Percentiles rank a stretch among this genome's conserved stretches.
Evolutionary conservation across 2,113 vertebrate genomes (phyloP).

Genomic region (Perca schrenkii): DNA sequence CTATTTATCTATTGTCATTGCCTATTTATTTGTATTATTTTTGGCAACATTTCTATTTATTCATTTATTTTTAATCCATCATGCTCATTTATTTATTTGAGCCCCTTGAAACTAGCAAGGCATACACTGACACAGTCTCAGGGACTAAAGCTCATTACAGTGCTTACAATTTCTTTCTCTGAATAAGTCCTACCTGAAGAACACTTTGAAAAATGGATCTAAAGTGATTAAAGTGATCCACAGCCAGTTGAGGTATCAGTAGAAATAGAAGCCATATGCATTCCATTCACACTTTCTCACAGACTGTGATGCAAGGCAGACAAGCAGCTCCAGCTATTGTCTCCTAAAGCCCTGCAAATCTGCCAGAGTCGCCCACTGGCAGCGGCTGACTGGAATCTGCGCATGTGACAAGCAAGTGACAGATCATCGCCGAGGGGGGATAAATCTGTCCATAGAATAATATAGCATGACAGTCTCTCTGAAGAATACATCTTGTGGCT

Average conservation of each 20-base stretch:
- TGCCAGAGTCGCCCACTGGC: conserved; percentile 57
- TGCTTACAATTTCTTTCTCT: background rate
- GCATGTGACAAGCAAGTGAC: conserved; percentile 69
- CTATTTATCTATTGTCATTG: background rate
- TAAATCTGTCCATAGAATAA: conserved; percentile 65
- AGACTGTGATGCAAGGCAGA: conserved; percentile 62
- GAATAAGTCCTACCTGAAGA: conserved; percentile 30
- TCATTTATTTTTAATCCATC: background rate
- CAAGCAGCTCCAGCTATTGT: conserved; percentile 60
- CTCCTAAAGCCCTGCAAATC: conserved; percentile 72
- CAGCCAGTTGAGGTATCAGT: conserved; percentile 33
- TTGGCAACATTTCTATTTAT: background rate
- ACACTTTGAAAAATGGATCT: conserved; percentile 45
- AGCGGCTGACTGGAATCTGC: conserved; percentile 57
- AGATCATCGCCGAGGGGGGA: conserved; percentile 56
- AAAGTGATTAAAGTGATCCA: conserved; percentile 50
- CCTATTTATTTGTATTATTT: background rate
- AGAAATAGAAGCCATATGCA: conserved; percentile 53
- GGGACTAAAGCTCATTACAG: conserved; percentile 9
- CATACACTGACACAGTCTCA: background rate
- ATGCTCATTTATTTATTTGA: background rate
- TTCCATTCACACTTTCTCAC: conserved; percentile 46
- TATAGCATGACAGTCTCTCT: conserved; percentile 59
- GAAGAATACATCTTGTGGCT: conserved; percentile 40
- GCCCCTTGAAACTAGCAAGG: background rate